Conservation (phyloP, 2,888 invertebrate genomes). For the Acronicta leporina region DNA sequence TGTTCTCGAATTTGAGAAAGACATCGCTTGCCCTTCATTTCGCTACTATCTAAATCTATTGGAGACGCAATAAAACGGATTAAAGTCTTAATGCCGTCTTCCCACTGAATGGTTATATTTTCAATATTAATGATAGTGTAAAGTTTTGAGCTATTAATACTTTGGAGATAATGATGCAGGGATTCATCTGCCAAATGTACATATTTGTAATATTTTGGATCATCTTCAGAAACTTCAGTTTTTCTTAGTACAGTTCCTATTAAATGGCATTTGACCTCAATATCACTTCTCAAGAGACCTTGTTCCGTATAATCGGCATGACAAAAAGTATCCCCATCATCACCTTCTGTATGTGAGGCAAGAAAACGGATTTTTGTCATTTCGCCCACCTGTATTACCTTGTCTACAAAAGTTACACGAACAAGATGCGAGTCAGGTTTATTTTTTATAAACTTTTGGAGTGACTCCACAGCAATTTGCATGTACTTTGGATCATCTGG, state of each 20-base stretch:
- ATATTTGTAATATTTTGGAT: conserved; percentile 40
- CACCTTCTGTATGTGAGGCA: conserved; percentile 30
- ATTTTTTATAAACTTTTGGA: conserved; percentile 55
- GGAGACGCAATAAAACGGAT: conserved; percentile 52
- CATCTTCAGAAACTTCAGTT: conserved; percentile 24
- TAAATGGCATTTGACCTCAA: conserved; percentile 30
- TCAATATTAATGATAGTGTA: conserved; percentile 38
- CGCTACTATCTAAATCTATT: conserved; percentile 56
- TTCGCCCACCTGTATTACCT: conserved; percentile 5
- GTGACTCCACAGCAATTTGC: conserved; percentile 60
- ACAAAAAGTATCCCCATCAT: conserved; percentile 42
- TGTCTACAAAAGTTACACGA: conserved; percentile 43
- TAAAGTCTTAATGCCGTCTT: conserved; percentile 51
- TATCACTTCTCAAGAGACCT: conserved; percentile 10
- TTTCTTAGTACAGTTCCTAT: conserved; percentile 24
- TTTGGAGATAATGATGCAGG: conserved; percentile 51
- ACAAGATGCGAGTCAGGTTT: conserved; percentile 39
- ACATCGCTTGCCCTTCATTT: conserved; percentile 41
- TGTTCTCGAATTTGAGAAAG: conserved; percentile 52
- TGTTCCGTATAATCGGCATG: conserved; percentile 24
- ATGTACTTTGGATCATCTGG: conserved; percentile 25
- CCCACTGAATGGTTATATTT: conserved; percentile 30
- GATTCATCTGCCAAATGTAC: conserved; percentile 63
- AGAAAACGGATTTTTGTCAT: conserved; percentile 24
- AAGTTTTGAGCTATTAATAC: conserved; percentile 18